These are phyloP conservation scores for Clivina fossor DNA, from an alignment of 2,888 invertebrate genomes.

Conservation along the genomic window DNA sequence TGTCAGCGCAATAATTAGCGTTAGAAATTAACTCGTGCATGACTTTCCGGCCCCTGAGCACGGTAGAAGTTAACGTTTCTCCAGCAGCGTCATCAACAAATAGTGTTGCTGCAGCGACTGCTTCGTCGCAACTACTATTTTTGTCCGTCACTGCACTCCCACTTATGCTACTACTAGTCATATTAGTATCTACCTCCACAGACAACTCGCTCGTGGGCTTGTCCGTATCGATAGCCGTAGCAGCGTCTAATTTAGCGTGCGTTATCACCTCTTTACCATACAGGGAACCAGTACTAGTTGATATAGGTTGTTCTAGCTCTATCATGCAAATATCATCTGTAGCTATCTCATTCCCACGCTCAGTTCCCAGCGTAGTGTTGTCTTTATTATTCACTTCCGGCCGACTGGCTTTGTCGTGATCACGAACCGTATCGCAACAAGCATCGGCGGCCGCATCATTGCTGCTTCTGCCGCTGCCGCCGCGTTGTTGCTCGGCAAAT, in stretches of 20 bases:
- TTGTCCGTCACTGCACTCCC: too few relatives aligned
- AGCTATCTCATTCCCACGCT: slow-evolving; percentile 11
- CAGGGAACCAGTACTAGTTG: not conserved
- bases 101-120: not conserved
- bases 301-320: slow-evolving; percentile 3
- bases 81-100: too few relatives aligned
- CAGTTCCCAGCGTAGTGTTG: slow-evolving; percentile 10
- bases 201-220: too few relatives aligned
- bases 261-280: too few relatives aligned
- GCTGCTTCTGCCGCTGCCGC: slow-evolving; percentile 14
- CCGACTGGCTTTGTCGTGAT: not conserved
- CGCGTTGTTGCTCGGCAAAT: slow-evolving; percentile 1
- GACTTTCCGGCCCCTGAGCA: slow-evolving; percentile 2
- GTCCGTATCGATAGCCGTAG: too few relatives aligned
- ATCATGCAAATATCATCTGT: slow-evolving; percentile 14
- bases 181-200: too few relatives aligned
- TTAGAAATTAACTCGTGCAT: not conserved
- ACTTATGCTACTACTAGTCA: too few relatives aligned
- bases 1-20: not conserved
- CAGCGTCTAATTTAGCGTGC: too few relatives aligned
- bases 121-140: not conserved
- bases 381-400: slow-evolving; percentile 6
- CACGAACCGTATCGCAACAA: slow-evolving; percentile 6
- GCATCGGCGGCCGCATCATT: slow-evolving; percentile 20
- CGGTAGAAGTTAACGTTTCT: slow-evolving; percentile 7